Conservation (phyloP, 2,113 vertebrate genomes). For the Epinephelus fuscoguttatus region DNA sequence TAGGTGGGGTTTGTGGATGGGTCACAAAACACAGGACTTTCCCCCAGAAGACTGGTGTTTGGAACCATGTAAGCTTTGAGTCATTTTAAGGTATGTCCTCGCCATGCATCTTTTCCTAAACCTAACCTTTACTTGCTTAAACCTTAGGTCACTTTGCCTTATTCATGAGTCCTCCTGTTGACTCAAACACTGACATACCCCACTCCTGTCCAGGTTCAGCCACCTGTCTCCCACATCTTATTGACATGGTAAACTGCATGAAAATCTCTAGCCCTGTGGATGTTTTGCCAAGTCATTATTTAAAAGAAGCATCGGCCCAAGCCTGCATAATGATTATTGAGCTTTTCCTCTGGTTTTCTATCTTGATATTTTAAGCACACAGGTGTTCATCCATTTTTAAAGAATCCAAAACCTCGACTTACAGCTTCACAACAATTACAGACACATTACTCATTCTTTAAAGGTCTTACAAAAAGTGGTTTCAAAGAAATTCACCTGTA, state of each 20-base stretch:
- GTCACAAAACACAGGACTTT: too few relatives aligned
- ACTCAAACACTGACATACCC: background rate
- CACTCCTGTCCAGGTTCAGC: background rate
- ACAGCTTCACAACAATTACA: constrained; percentile 18
- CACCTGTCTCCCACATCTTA: constrained; percentile 2
- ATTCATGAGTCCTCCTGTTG: constrained; percentile 16
- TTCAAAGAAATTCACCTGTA: too few relatives aligned
- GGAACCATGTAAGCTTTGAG: too few relatives aligned
- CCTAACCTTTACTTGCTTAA: too few relatives aligned
- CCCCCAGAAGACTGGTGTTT: too few relatives aligned
- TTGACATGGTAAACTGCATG: background rate
- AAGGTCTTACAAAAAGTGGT: too few relatives aligned
- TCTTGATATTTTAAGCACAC: constrained; percentile 8
- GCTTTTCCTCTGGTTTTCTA: constrained; percentile 8
- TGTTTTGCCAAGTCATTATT: constrained; percentile 29
- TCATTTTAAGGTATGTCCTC: too few relatives aligned
- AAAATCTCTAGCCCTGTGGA: constrained; percentile 30
- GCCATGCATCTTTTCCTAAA: too few relatives aligned
- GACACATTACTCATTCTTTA: background rate
- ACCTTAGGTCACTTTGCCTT: background rate
- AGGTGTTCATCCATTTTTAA: constrained; percentile 36
- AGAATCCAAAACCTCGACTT: constrained; percentile 2
- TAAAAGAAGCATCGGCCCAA: constrained; percentile 18
- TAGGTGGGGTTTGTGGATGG: too few relatives aligned
- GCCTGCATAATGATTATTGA: constrained; percentile 24